phyloP scores from a whole-genome alignment of 2,113 vertebrate genomes.

The Chinchilla lanigera region DNA sequence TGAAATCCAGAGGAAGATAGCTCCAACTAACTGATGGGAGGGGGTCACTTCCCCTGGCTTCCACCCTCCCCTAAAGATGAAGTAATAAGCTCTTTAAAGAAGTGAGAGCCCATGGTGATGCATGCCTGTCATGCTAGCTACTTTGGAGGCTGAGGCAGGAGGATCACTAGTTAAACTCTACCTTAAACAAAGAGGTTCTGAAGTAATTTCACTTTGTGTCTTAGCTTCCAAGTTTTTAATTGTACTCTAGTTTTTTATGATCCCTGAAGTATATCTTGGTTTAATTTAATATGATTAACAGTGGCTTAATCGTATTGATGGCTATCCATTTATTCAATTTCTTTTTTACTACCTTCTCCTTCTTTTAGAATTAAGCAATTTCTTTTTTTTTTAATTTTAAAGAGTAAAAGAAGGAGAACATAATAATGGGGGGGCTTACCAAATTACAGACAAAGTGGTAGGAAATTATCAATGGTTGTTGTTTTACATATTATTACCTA shows the following conservation, averaged over 20 bases:
- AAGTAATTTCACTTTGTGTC: slow-evolving; percentile 25
- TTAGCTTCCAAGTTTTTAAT: slow-evolving; percentile 2
- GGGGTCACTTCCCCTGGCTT: background rate
- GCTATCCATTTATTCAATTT: slow-evolving; percentile 34
- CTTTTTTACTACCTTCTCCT: background rate
- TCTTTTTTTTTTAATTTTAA: no score
- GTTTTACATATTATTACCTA: no score
- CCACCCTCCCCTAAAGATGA: background rate
- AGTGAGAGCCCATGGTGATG: background rate
- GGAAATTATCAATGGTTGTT: no score
- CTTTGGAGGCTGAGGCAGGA: background rate
- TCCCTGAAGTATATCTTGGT: slow-evolving; percentile 16
- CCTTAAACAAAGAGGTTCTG: background rate
- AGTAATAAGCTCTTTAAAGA: background rate
- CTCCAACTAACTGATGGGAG: background rate
- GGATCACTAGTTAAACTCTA: background rate
- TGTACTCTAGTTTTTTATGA: slow-evolving; percentile 21
- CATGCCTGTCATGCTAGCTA: background rate
- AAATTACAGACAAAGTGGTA: no score
- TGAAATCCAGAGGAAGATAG: background rate
- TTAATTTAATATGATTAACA: slow-evolving; percentile 53
- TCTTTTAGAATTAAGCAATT: slow-evolving; percentile 21
- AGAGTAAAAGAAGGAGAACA: no score
- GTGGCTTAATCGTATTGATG: slow-evolving; percentile 10
- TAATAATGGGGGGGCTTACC: no score